Percentiles rank a stretch among this genome's conserved stretches.
These are phyloP conservation scores for Stenoptilia bipunctidactyla DNA, from an alignment of 2,888 invertebrate genomes.

Conservation along the genomic window DNA sequence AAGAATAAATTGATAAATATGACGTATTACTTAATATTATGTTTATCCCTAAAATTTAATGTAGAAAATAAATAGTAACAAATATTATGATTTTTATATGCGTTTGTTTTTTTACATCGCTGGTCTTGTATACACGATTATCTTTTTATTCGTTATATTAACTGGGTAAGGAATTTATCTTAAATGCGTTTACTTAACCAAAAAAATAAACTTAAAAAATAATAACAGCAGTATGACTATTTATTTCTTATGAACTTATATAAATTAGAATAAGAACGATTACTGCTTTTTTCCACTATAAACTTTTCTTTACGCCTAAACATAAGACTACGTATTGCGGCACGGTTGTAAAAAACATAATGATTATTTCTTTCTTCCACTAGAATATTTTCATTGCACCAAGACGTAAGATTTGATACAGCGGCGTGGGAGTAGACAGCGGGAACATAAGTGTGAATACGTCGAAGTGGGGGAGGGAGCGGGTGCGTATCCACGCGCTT, in stretches of 20 bases:
- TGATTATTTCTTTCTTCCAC: slow-evolving; percentile 6
- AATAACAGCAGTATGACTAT: background rate
- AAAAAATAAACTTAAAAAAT: background rate
- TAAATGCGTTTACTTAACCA: slow-evolving; percentile 1
- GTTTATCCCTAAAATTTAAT: background rate
- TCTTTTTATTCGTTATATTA: slow-evolving; percentile 18
- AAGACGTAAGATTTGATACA: slow-evolving; percentile 4
- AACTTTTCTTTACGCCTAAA: background rate
- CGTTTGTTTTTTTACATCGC: slow-evolving; percentile 3
- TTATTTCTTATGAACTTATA: background rate
- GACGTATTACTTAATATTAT: background rate
- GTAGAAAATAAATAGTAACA: slow-evolving; percentile 1
- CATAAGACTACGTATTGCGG: slow-evolving; percentile 2
- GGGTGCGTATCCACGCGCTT: slow-evolving; percentile 1
- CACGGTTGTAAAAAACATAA: slow-evolving; percentile 3
- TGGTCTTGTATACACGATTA: slow-evolving; percentile 4
- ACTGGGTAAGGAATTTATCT: background rate
- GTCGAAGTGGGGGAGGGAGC: slow-evolving; percentile 2
- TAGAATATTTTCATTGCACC: slow-evolving; percentile 2
- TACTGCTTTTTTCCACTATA: slow-evolving; percentile 2
- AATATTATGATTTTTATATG: slow-evolving; percentile 1
- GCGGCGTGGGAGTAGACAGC: slow-evolving; percentile 8
- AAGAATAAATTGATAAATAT: slow-evolving; percentile 2
- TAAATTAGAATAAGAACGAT: slow-evolving; percentile 1
- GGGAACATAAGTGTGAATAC: slow-evolving; percentile 15